A percentile compares a stretch with the other conserved stretches of the same genome.
Conservation (phyloP, 2,113 vertebrate species). For the Menura novaehollandiae region DNA sequence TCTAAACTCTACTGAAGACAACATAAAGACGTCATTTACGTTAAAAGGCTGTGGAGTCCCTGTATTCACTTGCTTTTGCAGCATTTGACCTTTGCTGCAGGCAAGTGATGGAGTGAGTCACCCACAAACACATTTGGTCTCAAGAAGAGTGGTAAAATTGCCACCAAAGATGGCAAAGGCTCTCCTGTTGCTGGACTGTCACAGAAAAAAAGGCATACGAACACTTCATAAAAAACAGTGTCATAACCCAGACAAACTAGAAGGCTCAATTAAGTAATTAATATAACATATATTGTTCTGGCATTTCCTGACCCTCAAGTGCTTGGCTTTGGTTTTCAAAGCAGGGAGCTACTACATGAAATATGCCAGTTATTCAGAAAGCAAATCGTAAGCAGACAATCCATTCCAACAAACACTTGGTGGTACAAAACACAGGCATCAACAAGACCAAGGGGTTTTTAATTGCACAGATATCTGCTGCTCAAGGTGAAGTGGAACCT, state of each 20-base stretch:
- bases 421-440: not conserved
- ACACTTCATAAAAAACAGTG: not conserved
- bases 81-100: not conserved
- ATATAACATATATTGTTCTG: not conserved
- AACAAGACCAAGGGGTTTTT: not conserved
- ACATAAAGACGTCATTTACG: not conserved
- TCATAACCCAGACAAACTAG: not conserved
- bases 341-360: not conserved
- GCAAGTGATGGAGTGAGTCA: not conserved
- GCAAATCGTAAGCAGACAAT: not conserved
- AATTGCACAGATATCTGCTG: not conserved
- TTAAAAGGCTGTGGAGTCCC: not conserved
- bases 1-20: not conserved
- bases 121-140: not conserved
- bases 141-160: not conserved
- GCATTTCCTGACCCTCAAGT: not conserved
- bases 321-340: not conserved
- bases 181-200: not conserved
- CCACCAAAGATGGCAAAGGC: not conserved
- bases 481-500: not conserved
- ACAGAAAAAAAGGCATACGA: not conserved
- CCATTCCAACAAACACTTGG: not conserved
- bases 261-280: not conserved
- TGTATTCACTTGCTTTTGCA: not conserved
- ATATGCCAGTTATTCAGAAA: not conserved